Base-by-base conservation (phyloP, 2,113 vertebrate genomes). In the Corythaeola cristata region DNA sequence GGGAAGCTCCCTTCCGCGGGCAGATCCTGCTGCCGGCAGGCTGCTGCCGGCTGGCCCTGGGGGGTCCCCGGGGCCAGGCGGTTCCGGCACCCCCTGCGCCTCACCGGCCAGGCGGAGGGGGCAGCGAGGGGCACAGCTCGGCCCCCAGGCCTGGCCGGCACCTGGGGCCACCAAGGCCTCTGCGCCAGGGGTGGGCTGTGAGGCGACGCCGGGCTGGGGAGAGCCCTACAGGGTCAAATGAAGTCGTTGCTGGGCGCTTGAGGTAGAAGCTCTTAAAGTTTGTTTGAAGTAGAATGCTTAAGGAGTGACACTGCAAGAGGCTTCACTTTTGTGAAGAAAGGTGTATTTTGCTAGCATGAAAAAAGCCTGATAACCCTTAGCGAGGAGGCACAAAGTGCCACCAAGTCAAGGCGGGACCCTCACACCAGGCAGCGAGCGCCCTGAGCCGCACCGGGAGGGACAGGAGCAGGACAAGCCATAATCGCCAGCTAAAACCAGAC, bases 391-490 rank as follows among this genome's bases (percentile, higher is more conserved):
- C 28, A 13, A 30, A 47, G 35, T 12, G 12, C 17, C 0, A 0
- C 32, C 50, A 41, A 23, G 50, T 21, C 53, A 6, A 37, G 53
- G 44, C 6, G 3, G 26, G 39, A 49, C 4, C 4, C 73, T 47
- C 0, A 0, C 12, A 11, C 24, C 27, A 15, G 27, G 33, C 41
- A 68, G 72, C 7, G 6, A 39, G 15, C 19, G 39, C 8, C 21
- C 33, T 33, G 6, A 21, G 41, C 55, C 0, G 1, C 4, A 3
- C 8, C 2, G 3, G 62, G 20, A 63, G 11, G 47, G 21, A 24
- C 0, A 0, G 49, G 21, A 41, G 49, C 0, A 0, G 58, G 32
- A 39, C 20, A 30, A 71, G 33, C 30, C 1, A 0, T 1, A 22
- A 30, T 28, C 4, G 0, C 18, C 26, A 23, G 35, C 6, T 49